phyloP scores from a whole-genome alignment of 2,888 invertebrate genomes.

The Drosophila prostipennis region DNA sequence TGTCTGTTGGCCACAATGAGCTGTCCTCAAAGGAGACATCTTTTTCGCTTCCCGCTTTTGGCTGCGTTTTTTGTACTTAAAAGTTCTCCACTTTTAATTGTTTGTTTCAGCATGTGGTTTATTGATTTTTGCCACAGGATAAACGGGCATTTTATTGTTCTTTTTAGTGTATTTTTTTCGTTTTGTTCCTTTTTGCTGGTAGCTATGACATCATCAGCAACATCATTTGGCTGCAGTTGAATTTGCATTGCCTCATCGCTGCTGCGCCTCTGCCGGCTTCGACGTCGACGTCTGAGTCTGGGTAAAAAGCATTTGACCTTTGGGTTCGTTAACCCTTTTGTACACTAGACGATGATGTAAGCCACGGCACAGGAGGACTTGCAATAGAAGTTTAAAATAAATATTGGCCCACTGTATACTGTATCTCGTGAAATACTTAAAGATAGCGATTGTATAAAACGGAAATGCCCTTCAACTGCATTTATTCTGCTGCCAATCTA shows the following conservation, averaged over 20 bases:
- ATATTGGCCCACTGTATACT: background rate
- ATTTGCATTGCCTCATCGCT: slow-evolving; percentile 45
- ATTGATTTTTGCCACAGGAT: slow-evolving; percentile 43
- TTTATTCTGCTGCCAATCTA: background rate
- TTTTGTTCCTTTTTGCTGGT: slow-evolving; percentile 14
- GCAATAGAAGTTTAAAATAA: background rate
- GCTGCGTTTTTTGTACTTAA: background rate
- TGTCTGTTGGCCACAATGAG: slow-evolving; percentile 2
- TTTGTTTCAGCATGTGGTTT: slow-evolving; percentile 7
- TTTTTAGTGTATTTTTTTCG: background rate
- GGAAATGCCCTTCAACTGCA: slow-evolving; percentile 5
- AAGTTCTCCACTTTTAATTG: slow-evolving; percentile 40
- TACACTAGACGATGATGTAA: slow-evolving; percentile 58
- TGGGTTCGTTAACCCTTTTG: slow-evolving; percentile 61
- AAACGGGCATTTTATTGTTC: background rate
- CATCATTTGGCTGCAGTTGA: slow-evolving; percentile 38
- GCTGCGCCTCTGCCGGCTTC: slow-evolving; percentile 12
- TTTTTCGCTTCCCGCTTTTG: background rate
- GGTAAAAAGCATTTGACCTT: slow-evolving; percentile 65
- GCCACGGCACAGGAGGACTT: slow-evolving; percentile 12
- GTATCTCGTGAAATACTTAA: background rate
- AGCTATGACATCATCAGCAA: slow-evolving; percentile 66
- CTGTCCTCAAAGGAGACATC: slow-evolving; percentile 5
- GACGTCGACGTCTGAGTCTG: slow-evolving; percentile 40
- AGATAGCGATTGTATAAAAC: background rate